Base-by-base conservation (phyloP, 1,140 invertebrate genomes). In the Ditylenchus dipsaci region DNA sequence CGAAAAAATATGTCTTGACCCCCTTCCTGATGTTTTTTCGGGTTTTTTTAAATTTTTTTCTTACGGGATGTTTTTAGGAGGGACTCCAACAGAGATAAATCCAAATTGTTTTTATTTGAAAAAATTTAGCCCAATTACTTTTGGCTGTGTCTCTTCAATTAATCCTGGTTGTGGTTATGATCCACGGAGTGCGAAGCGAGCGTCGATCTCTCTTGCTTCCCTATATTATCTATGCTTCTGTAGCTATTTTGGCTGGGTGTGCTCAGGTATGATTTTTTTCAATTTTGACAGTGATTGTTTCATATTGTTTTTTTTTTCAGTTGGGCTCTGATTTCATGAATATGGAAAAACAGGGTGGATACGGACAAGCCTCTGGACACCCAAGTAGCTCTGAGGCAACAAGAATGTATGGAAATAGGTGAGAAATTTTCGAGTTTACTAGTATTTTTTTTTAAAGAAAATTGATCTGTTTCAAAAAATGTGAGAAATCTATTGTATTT, bases 191-290 rank as follows among this genome's bases (percentile, higher is more conserved):
- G 17, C 68, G 71, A 19, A 73, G 62, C 15, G 80, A 80, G 27
- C 67, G 75, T 17, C 73, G 80, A 11, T 72, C 67, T 9, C 49
- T 81, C 53, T 71, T 82, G 23, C 49, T 82, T 38, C 80, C 80
- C 1, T 82, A 76, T 47, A 76, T 83, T 59, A 73, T 70, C n/a
- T 83, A 82, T 53, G 75, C 80, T 13, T 61, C 72, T 3, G 69
- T 83, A n/a, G 73, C 81, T 23, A 69, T 81, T 17, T 70, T 82
- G 45, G 59, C 80, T 53, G 81, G 77, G n/a, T 70, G 72, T 43
- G 67, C 74, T 33, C 75, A 80, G 68, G 76, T 78, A 33, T 26
- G 62, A 13, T 45, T n/a, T 59, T 15, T 8, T 1, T 57, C 0
- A 38, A 38, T 38, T 11, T 38, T 38, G 33, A 11, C 33, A 38